Evolutionary conservation across 2,113 vertebrate genomes (phyloP), one percentile per base, ranked within the genome.

Genomic region (Todiramphus chloris): DNA sequence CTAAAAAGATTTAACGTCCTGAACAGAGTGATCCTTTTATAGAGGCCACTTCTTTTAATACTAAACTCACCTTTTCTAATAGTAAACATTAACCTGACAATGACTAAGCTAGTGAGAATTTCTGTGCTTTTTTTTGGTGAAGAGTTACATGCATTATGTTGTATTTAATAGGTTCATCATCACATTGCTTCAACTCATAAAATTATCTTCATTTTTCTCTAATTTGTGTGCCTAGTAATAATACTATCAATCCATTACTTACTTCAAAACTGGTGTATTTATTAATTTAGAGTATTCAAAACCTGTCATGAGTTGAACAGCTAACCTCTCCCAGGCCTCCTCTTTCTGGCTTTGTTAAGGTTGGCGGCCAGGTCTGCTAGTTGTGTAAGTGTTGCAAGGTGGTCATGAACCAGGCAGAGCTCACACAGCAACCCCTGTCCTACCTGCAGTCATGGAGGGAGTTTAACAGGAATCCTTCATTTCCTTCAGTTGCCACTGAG

Each of bases 351-450:
- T 24, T 44, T 73, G 12, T 17, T 30, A n/a, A 56, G 13, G 21
- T 16, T 77, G 9, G 11, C 8, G 6, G 11, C 13, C 80, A 41
- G 30, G 17, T 37, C 37, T 66, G 33, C 48, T 58, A 9, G 28
- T 21, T 25, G 9, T 30, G 13, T 33, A 39, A 6, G 13, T 31
- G 10, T 35, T 82, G 17, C 1, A 4, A 48, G 21, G 21, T 19
- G 46, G 10, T 16, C 13, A 1, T 12, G 51, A 19, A 69, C n/a
- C 23, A 27, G 77, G 17, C 15, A 83, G 55, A 73, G n/a, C 25
- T 59, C 25, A 48, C 0, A 0, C 28, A 82, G n/a, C 11, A 27
- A 2, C 20, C 28, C 0, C 0, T 20, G 30, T 43, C 23, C 60
- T 50, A 15, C 59, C 41, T 28, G 37, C 33, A 59, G 9, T 25